phyloP scores from a whole-genome alignment of 2,113 vertebrate genomes.

The Thalassoma bifasciatum region DNA sequence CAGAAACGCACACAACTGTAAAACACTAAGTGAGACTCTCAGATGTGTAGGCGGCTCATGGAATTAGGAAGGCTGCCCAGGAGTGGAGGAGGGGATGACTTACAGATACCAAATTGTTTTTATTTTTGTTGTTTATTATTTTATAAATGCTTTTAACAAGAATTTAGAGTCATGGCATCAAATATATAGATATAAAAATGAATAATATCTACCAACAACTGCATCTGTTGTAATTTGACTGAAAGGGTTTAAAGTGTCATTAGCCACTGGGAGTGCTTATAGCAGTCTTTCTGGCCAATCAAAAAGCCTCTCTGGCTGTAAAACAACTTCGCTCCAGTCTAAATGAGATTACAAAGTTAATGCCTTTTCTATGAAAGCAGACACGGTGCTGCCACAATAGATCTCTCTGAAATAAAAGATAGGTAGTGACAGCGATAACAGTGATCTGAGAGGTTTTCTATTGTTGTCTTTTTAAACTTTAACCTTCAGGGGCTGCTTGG shows the following conservation, averaged over 20 bases:
- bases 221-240: conserved; percentile 12
- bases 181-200: not conserved
- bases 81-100: not conserved
- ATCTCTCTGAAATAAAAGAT: conserved; percentile 9
- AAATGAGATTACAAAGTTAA: conserved; percentile 72
- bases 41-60: conserved; percentile 32
- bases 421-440: conserved; percentile 12
- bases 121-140: no score
- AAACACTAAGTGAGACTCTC: conserved; percentile 3
- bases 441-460: conserved; percentile 34
- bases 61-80: conserved; percentile 9
- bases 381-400: conserved; percentile 2
- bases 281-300: conserved; percentile 31
- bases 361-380: conserved; percentile 10
- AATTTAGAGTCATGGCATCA: not conserved
- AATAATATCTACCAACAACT: conserved; percentile 21
- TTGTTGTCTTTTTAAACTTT: conserved; percentile 60
- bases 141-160: not conserved
- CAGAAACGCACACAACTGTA: not conserved
- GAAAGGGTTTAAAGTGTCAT: conserved; percentile 30
- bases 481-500: conserved; percentile 57
- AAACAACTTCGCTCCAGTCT: conserved; percentile 52
- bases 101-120: no score
- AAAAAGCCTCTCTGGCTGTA: conserved; percentile 27
- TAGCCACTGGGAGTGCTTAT: conserved; percentile 19